Conservation (phyloP, 2,888 invertebrate species). For the Acronicta leporina region DNA sequence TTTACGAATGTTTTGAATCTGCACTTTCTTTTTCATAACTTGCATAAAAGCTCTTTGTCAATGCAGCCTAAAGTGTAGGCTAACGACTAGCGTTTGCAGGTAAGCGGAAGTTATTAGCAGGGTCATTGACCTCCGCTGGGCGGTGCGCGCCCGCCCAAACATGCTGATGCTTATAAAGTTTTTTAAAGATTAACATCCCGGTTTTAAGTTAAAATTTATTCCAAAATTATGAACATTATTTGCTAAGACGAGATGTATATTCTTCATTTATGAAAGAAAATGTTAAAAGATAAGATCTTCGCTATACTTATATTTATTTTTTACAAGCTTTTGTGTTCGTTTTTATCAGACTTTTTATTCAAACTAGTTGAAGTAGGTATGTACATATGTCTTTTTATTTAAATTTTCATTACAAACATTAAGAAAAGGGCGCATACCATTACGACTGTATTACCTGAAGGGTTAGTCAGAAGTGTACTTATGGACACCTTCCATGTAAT, state of each 20-base stretch:
- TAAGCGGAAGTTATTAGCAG: slow-evolving; percentile 86
- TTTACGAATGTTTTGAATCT: slow-evolving; percentile 22
- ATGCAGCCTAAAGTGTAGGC: slow-evolving; percentile 61
- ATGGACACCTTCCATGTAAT: no score
- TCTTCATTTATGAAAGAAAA: neutral
- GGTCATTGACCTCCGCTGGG: slow-evolving; percentile 71
- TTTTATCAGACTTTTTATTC: neutral
- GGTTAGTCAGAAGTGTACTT: no score
- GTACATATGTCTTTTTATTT: no score
- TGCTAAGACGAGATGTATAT: neutral
- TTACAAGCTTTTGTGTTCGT: neutral
- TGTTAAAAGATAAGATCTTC: neutral
- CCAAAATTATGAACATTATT: neutral
- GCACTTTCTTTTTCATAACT: slow-evolving; percentile 51
- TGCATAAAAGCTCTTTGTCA: slow-evolving; percentile 62
- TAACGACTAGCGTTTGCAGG: slow-evolving; percentile 76
- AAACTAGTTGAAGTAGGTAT: neutral
- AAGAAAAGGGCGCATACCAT: no score
- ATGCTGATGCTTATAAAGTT: slow-evolving; percentile 61
- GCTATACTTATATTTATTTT: slow-evolving; percentile 1
- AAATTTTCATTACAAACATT: no score
- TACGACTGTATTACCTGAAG: no score
- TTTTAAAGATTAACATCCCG: slow-evolving; percentile 45
- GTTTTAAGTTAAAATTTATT: slow-evolving; percentile 3
- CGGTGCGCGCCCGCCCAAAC: slow-evolving; percentile 78